Conservation (phyloP, 1,140 invertebrate genomes). For the Brachystomella parvula region DNA sequence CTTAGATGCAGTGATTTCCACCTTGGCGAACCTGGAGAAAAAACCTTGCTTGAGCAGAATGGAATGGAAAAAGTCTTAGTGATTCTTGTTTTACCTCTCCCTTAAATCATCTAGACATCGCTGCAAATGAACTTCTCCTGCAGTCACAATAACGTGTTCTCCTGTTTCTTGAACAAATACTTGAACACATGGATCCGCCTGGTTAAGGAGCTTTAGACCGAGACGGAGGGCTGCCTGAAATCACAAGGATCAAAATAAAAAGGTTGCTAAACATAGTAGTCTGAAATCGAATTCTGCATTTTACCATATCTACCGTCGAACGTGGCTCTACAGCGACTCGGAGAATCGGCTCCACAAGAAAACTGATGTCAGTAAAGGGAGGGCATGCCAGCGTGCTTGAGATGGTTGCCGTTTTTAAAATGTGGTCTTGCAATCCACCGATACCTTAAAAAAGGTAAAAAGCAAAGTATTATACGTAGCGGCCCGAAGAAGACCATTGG, state of each 20-base stretch:
- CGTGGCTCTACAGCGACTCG: conserved; percentile 89
- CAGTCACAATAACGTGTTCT: conserved; percentile 90
- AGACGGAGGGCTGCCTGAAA: conserved; percentile 68
- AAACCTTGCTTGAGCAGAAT: no score
- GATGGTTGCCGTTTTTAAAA: conserved; percentile 86
- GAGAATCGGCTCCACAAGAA: conserved; percentile 77
- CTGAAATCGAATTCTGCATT: no score
- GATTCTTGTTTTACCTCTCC: conserved; percentile 48
- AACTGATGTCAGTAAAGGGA: conserved; percentile 75
- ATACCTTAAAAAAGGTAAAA: conserved; percentile 53
- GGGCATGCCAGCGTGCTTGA: conserved; percentile 74
- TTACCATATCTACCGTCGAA: conserved; percentile 70
- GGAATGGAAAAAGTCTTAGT: not conserved
- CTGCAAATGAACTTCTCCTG: conserved; percentile 95
- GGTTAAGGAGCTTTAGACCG: conserved; percentile 72
- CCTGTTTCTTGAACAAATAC: conserved; percentile 86
- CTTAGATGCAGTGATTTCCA: conserved; percentile 80
- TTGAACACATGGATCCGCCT: conserved; percentile 88
- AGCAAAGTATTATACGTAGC: not conserved
- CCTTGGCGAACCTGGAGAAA: conserved; percentile 66
- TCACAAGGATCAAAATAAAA: no score
- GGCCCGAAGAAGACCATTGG: no score
- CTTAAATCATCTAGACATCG: conserved; percentile 80
- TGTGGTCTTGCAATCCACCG: conserved; percentile 73
- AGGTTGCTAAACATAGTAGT: no score